These are phyloP conservation scores for Columbina picui DNA, from an alignment of 2,113 vertebrate species.

Conservation along the genomic window DNA sequence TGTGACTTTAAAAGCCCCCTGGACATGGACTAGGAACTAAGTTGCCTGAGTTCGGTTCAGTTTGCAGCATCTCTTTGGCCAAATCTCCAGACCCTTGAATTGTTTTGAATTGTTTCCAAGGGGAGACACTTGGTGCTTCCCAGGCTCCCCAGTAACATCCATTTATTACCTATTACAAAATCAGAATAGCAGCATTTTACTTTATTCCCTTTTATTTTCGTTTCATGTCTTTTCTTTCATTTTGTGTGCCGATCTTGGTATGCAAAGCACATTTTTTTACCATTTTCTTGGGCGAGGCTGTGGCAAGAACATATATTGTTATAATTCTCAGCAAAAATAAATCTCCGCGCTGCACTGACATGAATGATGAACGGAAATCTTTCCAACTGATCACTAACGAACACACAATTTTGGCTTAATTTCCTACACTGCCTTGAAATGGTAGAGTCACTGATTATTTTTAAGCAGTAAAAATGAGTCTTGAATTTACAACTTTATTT, in stretches of 20 bases:
- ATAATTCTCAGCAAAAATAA: neutral
- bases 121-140: neutral
- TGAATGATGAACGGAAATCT: neutral
- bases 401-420: neutral
- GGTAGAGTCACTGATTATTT: neutral
- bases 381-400: neutral
- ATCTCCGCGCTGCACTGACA: neutral
- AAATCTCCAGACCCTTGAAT: neutral
- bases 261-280: neutral
- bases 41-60: neutral
- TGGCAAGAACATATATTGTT: neutral
- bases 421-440: neutral
- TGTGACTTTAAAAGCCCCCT: neutral
- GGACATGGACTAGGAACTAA: rapidly evolving
- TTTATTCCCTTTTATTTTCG: neutral
- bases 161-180: neutral
- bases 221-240: neutral
- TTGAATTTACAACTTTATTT: neutral
- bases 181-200: neutral
- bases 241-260: neutral
- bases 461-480: neutral
- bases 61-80: neutral
- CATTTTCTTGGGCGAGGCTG: neutral
- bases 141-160: neutral
- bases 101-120: neutral